phyloP scores from a whole-genome alignment of 2,113 vertebrate species.

The Gavialis gangeticus region DNA sequence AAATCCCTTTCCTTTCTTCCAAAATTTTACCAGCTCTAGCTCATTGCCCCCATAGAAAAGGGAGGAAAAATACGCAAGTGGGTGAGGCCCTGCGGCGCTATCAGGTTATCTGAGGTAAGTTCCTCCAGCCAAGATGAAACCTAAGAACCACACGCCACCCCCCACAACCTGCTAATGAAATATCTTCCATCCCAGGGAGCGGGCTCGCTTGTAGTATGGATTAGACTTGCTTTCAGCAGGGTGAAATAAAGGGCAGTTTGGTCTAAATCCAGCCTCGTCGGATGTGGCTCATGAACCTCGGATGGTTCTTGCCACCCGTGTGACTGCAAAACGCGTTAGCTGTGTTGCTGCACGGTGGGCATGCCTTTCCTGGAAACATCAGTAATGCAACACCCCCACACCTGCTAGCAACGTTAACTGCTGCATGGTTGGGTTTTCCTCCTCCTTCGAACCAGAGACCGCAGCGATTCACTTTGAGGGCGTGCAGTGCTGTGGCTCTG shows the following conservation, averaged over 20 bases:
- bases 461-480: no score
- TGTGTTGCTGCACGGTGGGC: fast-evolving
- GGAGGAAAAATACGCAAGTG: fast-evolving
- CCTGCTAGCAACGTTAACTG: no score
- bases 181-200: fast-evolving
- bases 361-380: background rate
- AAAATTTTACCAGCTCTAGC: background rate
- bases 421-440: no score
- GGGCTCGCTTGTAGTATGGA: background rate
- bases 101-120: background rate
- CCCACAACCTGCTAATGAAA: background rate
- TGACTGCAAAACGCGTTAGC: background rate
- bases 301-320: fast-evolving
- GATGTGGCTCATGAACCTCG: no score
- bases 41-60: background rate
- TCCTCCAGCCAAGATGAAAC: background rate
- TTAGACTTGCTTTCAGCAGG: background rate
- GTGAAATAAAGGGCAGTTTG: background rate
- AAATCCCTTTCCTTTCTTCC: background rate
- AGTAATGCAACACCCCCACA: background rate
- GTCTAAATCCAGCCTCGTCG: background rate
- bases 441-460: no score
- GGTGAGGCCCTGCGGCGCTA: background rate
- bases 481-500: no score
- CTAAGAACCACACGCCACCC: fast-evolving